Percentiles rank a stretch among this genome's conserved stretches.
Evolutionary conservation across 2,113 vertebrate genomes (phyloP).

Genomic region (Melanerpes aurifrons): DNA sequence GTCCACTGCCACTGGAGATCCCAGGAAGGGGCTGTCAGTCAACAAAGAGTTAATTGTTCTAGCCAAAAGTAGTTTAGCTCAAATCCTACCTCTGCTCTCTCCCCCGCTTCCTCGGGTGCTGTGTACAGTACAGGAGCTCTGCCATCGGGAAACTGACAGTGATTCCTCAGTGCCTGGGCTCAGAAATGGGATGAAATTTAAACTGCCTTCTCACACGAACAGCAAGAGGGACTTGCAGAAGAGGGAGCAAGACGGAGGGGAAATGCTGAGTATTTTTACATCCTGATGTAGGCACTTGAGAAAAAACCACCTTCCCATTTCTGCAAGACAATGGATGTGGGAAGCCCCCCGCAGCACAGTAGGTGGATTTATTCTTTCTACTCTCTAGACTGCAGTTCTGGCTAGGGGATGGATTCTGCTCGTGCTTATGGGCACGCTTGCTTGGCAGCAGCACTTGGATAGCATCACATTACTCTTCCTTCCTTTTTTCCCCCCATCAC

Average conservation of each 20-base stretch:
- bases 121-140: constrained; percentile 5
- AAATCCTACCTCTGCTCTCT: constrained; percentile 47
- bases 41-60: constrained; percentile 51
- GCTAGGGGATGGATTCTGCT: not conserved
- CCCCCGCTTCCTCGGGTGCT: constrained; percentile 12
- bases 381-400: not conserved
- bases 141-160: constrained; percentile 22
- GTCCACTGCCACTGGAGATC: not conserved
- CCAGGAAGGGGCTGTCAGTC: not conserved
- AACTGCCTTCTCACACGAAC: constrained; percentile 61
- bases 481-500: not conserved
- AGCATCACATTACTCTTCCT: not conserved
- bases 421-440: not conserved
- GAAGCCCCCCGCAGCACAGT: constrained; percentile 79
- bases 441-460: not conserved
- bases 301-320: not conserved
- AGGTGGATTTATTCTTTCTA: constrained; percentile 76
- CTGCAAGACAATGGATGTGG: constrained; percentile 80
- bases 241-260: constrained; percentile 37
- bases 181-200: constrained; percentile 73
- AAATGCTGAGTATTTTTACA: constrained; percentile 56
- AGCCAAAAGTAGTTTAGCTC: constrained; percentile 51
- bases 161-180: constrained; percentile 68
- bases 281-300: constrained; percentile 24
- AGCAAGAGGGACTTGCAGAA: constrained; percentile 32